Evolutionary conservation across 2,113 vertebrate genomes (phyloP).

Genomic region (Monopterus albus): DNA sequence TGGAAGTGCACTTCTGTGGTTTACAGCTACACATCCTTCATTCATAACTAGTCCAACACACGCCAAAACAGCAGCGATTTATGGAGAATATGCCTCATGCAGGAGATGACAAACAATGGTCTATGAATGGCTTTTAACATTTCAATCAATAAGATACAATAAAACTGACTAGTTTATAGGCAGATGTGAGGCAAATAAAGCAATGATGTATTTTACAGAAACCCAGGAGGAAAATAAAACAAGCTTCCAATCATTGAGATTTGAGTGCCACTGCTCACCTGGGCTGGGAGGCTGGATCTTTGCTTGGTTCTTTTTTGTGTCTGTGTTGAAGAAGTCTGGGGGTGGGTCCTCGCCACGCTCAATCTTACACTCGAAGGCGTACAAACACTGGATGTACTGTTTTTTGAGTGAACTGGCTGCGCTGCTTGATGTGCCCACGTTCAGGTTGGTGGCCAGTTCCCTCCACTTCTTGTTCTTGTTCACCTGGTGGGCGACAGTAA

Average conservation of each 20-base stretch:
- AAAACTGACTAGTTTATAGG: conserved; percentile 56
- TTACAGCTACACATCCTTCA: conserved; percentile 14
- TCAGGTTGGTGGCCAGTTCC: conserved; percentile 96
- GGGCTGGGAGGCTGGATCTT: conserved; percentile 98
- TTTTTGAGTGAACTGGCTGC: conserved; percentile 98
- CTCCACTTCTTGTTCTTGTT: conserved; percentile 99
- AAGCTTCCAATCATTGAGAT: not conserved
- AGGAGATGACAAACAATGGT: conserved; percentile 44
- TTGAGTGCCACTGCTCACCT: conserved; percentile 81
- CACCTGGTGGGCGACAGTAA: conserved; percentile 82
- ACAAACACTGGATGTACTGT: conserved; percentile 99
- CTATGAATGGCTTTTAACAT: conserved; percentile 50
- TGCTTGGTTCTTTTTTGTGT: conserved; percentile 95
- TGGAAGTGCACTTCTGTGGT: conserved; percentile 27
- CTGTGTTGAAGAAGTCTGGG: conserved; percentile 94
- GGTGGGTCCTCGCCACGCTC: conserved; percentile 98
- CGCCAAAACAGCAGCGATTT: conserved; percentile 42
- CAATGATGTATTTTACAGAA: conserved; percentile 27
- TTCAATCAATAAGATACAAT: conserved; percentile 65
- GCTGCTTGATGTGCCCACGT: conserved; percentile 98
- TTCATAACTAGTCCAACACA: conserved; percentile 30
- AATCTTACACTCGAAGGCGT: conserved; percentile 99
- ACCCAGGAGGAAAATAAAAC: conserved; percentile 13
- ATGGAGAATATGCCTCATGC: conserved; percentile 29
- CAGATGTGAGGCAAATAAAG: conserved; percentile 34